Percentiles rank a stretch among this genome's conserved stretches.
These are phyloP conservation scores for Chaetodon trifasciatus DNA, from an alignment of 2,797 vertebrate genomes.

Conservation along the genomic window DNA sequence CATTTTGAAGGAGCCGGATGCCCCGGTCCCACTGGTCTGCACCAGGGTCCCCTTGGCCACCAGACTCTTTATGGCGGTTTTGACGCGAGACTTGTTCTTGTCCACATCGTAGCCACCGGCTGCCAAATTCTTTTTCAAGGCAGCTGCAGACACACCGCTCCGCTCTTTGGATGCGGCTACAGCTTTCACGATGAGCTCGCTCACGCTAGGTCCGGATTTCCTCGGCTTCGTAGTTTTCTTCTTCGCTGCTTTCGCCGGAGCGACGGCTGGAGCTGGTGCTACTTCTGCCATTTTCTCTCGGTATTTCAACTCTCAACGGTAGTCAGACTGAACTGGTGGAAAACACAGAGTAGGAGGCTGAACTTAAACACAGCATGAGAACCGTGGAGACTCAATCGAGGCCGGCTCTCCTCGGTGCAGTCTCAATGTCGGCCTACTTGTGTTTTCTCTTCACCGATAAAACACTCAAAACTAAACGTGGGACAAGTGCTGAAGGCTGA, in stretches of 20 bases:
- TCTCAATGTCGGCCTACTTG: slow-evolving; percentile 19
- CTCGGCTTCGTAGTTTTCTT: too few relatives aligned
- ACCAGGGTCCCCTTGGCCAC: background rate
- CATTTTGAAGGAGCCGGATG: background rate
- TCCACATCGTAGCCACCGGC: too few relatives aligned
- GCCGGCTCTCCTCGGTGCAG: background rate
- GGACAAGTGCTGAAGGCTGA: background rate
- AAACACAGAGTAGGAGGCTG: background rate
- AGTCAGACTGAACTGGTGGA: background rate
- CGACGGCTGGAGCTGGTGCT: slow-evolving; percentile 13
- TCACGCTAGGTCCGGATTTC: too few relatives aligned
- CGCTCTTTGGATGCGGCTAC: too few relatives aligned
- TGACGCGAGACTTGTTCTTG: too few relatives aligned
- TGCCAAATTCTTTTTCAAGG: too few relatives aligned
- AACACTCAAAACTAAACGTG: background rate
- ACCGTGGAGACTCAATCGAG: slow-evolving; percentile 53
- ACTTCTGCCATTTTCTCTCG: slow-evolving; percentile 56
- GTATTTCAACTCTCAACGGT: fast-evolving
- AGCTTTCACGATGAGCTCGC: too few relatives aligned
- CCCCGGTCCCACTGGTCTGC: background rate
- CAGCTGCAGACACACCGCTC: too few relatives aligned
- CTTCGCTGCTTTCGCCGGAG: too few relatives aligned
- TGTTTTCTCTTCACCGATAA: slow-evolving; percentile 64
- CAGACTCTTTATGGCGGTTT: too few relatives aligned
- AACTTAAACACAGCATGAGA: slow-evolving; percentile 58